phyloP scores from a whole-genome alignment of 2,113 vertebrate species.

The Cygnus buccinator region DNA sequence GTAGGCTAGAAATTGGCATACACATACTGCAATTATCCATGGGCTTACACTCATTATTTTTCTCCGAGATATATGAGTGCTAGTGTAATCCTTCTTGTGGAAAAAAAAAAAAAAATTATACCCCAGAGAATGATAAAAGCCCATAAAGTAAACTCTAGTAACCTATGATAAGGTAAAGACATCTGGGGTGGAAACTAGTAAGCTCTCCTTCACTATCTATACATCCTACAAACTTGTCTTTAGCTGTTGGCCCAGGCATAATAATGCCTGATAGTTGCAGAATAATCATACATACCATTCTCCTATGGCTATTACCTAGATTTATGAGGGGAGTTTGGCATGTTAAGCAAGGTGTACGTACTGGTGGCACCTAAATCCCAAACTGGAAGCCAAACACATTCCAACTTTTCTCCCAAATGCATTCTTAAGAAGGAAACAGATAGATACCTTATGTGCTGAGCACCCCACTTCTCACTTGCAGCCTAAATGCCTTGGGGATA shows the following conservation, averaged over 20 bases:
- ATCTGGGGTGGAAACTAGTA: background rate
- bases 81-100: background rate
- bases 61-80: background rate
- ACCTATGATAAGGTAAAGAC: rapidly evolving
- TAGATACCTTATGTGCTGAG: rapidly evolving
- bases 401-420: background rate
- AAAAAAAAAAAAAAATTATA: background rate
- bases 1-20: background rate
- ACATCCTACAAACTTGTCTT: background rate
- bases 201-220: background rate
- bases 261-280: too few relatives aligned
- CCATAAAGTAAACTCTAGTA: background rate
- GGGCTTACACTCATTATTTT: background rate
- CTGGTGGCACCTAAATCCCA: background rate
- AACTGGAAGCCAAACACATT: background rate
- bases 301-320: background rate
- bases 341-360: background rate
- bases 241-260: too few relatives aligned
- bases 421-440: background rate
- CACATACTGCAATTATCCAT: background rate
- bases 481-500: background rate
- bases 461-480: background rate
- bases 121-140: background rate
- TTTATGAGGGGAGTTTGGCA: background rate
- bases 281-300: background rate